These are phyloP conservation scores for Dufourea novaeangliae DNA, from an alignment of 1,140 invertebrate genomes.

Conservation along the genomic window DNA sequence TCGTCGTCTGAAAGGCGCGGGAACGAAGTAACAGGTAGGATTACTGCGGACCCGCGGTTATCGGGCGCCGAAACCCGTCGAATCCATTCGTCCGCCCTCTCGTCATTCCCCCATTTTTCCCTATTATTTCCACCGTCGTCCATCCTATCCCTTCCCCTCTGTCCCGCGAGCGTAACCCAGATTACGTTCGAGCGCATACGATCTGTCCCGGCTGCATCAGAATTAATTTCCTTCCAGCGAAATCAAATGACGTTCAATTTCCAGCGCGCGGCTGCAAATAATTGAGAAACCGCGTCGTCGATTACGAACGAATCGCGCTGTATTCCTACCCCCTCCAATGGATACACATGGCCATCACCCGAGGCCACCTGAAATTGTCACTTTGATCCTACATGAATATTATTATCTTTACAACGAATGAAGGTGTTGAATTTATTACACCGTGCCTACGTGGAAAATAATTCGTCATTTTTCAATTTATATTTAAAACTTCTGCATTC, in stretches of 20 bases:
- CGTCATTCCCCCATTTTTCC: neutral
- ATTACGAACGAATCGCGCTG: constrained; percentile 33
- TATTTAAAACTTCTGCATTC: no score
- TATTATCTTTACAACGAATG: neutral
- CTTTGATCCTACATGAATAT: neutral
- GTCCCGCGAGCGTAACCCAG: constrained; percentile 1
- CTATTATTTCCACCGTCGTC: neutral
- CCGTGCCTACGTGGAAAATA: neutral
- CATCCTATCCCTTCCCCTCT: neutral
- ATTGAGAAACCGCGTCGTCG: constrained; percentile 49
- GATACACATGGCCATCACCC: neutral
- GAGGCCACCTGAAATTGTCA: neutral
- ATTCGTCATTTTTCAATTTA: no score
- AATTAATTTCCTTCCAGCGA: constrained; percentile 45
- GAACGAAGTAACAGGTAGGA: constrained; percentile 38
- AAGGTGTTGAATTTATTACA: neutral
- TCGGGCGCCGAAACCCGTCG: constrained; percentile 10
- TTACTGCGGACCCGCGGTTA: neutral
- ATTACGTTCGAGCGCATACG: constrained; percentile 27
- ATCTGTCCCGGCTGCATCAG: constrained; percentile 16
- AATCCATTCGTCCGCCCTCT: neutral
- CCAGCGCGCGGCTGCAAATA: constrained; percentile 49
- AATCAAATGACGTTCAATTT: constrained; percentile 50
- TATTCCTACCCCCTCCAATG: neutral
- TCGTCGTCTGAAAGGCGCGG: neutral